phyloP scores from a whole-genome alignment of 1,140 invertebrate species.

The Drosophila micromelanica region DNA sequence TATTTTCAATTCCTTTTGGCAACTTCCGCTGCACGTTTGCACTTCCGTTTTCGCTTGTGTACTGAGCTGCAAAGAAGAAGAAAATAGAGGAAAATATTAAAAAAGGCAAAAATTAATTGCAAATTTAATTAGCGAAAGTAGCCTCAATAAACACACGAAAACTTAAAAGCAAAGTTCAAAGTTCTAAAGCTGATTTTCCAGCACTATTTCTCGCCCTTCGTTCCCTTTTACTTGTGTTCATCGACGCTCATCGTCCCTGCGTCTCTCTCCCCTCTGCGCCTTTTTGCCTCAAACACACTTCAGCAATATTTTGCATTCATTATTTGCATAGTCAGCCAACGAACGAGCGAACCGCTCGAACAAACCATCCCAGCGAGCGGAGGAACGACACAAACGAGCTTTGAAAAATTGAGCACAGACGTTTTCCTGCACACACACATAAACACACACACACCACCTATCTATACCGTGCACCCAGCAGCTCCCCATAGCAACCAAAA shows the following conservation, averaged over 20 bases:
- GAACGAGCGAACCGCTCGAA: slow-evolving; percentile 2
- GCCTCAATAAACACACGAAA: slow-evolving; percentile 21
- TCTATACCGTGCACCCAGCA: not conserved
- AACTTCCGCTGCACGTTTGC: slow-evolving; percentile 32
- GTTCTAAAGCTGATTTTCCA: slow-evolving; percentile 42
- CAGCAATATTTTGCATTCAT: slow-evolving; percentile 79
- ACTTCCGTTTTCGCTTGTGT: slow-evolving; percentile 28
- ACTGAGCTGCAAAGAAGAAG: slow-evolving; percentile 39
- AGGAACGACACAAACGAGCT: slow-evolving; percentile 73
- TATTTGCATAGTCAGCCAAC: slow-evolving; percentile 67
- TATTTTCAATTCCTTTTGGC: slow-evolving; percentile 8
- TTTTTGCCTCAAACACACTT: slow-evolving; percentile 56
- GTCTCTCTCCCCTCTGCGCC: not conserved
- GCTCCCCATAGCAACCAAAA: slow-evolving; percentile 18
- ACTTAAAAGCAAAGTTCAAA: slow-evolving; percentile 35
- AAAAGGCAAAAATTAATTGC: slow-evolving; percentile 58
- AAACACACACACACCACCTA: not conserved
- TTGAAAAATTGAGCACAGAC: slow-evolving; percentile 76
- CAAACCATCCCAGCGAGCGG: slow-evolving; percentile 38
- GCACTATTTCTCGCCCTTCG: slow-evolving; percentile 6
- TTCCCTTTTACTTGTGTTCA: not conserved
- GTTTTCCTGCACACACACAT: slow-evolving; percentile 4
- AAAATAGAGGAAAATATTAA: slow-evolving; percentile 9
- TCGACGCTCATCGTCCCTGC: not conserved
- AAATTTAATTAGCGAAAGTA: slow-evolving; percentile 50